These are phyloP conservation scores for Callyntrura sp. DNA, from an alignment of 2,888 invertebrate species.

Conservation along the genomic window DNA sequence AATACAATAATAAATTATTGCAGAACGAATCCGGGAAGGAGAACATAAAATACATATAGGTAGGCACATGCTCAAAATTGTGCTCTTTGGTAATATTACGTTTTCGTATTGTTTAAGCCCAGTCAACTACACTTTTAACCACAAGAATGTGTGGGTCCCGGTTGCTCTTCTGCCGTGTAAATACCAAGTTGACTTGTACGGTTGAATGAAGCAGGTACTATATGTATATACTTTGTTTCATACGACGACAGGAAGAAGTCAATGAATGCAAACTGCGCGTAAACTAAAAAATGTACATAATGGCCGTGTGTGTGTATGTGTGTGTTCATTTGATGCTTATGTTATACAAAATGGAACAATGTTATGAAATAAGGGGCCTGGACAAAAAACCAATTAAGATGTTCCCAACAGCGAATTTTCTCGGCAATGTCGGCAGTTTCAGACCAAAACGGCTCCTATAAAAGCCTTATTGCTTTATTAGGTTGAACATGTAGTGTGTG, in stretches of 20 bases:
- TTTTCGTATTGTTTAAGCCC: not conserved
- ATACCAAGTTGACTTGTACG: not conserved
- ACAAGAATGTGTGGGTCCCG: not conserved
- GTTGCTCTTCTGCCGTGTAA: not conserved
- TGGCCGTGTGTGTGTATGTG: not conserved
- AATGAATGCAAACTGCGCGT: not conserved
- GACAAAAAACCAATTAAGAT: conserved; percentile 73
- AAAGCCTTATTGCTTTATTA: conserved; percentile 70
- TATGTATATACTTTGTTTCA: not conserved
- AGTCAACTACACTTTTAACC: not conserved
- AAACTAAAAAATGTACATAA: not conserved
- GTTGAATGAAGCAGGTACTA: not conserved
- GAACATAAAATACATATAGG: not conserved
- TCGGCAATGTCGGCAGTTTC: conserved; percentile 65
- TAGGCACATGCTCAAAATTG: not conserved
- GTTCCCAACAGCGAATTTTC: conserved; percentile 73
- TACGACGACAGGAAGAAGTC: not conserved
- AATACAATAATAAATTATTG: not conserved
- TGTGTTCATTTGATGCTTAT: conserved; percentile 46
- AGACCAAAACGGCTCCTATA: conserved; percentile 64
- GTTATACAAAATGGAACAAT: conserved; percentile 35
- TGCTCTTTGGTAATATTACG: not conserved
- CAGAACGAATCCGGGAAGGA: not conserved
- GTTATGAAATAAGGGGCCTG: conserved; percentile 56
- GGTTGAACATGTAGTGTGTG: conserved; percentile 42